These are phyloP conservation scores for Drosophila ambigua DNA, from an alignment of 1,140 invertebrate species.

Conservation along the genomic window DNA sequence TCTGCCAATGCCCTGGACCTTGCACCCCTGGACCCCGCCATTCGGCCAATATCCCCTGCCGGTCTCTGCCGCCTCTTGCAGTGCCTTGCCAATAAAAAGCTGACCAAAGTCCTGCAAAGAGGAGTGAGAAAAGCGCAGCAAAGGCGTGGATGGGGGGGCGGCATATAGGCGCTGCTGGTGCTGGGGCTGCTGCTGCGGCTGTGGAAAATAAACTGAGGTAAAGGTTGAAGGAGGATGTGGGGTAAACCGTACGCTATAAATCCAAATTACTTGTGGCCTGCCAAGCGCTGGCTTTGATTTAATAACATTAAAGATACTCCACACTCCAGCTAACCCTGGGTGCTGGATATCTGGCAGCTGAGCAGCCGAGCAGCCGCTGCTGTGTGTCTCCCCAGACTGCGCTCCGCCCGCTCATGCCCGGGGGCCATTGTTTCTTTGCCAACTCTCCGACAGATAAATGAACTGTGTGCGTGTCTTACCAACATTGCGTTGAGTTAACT, in stretches of 20 bases:
- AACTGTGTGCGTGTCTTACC: constrained; percentile 36
- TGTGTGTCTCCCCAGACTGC: too few relatives aligned
- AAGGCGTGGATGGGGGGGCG: too few relatives aligned
- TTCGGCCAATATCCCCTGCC: background rate
- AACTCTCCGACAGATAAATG: constrained; percentile 53
- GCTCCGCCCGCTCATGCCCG: too few relatives aligned
- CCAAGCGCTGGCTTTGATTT: constrained; percentile 52
- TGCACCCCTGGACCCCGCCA: background rate
- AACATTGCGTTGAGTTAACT: constrained; percentile 35
- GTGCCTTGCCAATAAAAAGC: constrained; percentile 58
- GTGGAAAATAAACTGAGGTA: background rate
- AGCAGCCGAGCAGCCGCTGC: too few relatives aligned
- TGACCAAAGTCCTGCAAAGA: constrained; percentile 38
- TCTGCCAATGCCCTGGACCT: constrained; percentile 31
- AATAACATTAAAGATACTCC: constrained; percentile 56
- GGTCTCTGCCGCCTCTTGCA: constrained; percentile 8
- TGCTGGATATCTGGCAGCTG: background rate
- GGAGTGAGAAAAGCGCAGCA: constrained; percentile 7
- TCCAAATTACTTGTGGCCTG: constrained; percentile 63
- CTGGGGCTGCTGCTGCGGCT: too few relatives aligned
- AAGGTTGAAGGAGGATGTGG: background rate
- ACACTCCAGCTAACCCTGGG: background rate
- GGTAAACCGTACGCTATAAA: constrained; percentile 46
- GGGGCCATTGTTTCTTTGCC: constrained; percentile 6
- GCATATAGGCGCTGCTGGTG: too few relatives aligned